Evolutionary conservation across 2,797 vertebrate species (phyloP), one percentile per base, ranked within the genome.

Genomic region (Lutjanus campechanus): DNA sequence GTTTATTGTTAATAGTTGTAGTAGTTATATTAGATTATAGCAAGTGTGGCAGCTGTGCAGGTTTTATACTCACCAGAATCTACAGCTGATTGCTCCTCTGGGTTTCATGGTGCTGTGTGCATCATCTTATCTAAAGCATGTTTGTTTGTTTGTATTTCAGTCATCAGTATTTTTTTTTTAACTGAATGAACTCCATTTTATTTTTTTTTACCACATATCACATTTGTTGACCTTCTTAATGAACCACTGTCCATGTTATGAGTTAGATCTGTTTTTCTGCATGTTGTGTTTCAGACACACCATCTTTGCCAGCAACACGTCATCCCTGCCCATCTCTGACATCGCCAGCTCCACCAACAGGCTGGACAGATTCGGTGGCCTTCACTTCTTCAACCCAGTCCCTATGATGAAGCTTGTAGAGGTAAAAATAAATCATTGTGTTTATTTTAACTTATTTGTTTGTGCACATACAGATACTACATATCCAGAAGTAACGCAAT

Each of bases 301-400:
- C 0, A 96, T 99, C 93, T 99, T 99, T 92, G 96, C 96, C 70
- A 99, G 98, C 95, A 99, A 99, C 94, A 99, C 98, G 0, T 99
- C 98, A 0, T 99, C 98, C 17, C 83, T 99, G 93, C 96, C 96
- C 60, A 97, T 99, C 87, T 92, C 96, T 0, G 94, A 95, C 88
- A 94, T 99, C 63, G 98, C 97, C 81, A 97, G 97, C 40, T 92
- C 96, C 40, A 99, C 98, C 78, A 95, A 90, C 76, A 95, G 98
- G 68, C 96, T 96, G 87, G 98, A 99, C 92, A 93, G 97, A 5
- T 99, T 99, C 9, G 97, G 96, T 0, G 98, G 98, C 60, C 96
- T 99, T 66, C 98, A 99, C 91, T 99, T 99, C 93, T 99, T 99
- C 91, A 99, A 99, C 81, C 98, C 98, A 0, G 98, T 99, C 59